Evolutionary conservation across 2,113 vertebrate species (phyloP), one percentile per base, ranked within the genome.

Genomic region (Chamaea fasciata): DNA sequence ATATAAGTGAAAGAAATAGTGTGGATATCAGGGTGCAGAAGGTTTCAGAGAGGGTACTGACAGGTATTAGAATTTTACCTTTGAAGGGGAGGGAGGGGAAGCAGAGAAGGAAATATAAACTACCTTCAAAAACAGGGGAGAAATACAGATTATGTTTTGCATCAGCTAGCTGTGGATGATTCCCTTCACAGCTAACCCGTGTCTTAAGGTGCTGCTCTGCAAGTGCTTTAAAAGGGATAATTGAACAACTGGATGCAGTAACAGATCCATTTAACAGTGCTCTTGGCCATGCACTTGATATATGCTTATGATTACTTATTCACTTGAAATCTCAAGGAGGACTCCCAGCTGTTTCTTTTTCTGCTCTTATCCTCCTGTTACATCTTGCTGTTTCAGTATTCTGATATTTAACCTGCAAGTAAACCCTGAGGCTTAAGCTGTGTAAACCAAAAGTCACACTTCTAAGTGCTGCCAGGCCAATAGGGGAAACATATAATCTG

Each of bases 361-460:
- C n/a, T 75, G 18, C 56, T 74, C 46, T 79, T 78, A 68, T 22
- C 28, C 30, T 90, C 35, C 56, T 64, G 4, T 60, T 81, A 49
- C 15, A 60, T 75, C 76, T 49, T 24, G 68, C 22, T 60, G 68
- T 92, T 93, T 62, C 65, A 64, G 21, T 89, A 56, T 86, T 95
- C 89, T 78, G 47, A 31, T 93, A 41, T 39, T 80, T 93, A 88
- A 90, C 71, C 82, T 91, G 64, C 41, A 68, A 62, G 27, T 70
- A 86, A 89, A 92, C 80, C 73, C 44, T 77, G 41, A 74, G 56
- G 56, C 56, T 88, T 92, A 86, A 89, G 75, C 79, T 81, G 28
- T 46, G 56, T 78, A 81, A 94, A 93, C 68, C 60, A 75, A 60
- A 95, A 96, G 60, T 93, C 80, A 83, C 76, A 35, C 85, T 96